These are phyloP conservation scores for Manis pentadactyla DNA, from an alignment of 2,797 vertebrate genomes.

Conservation along the genomic window DNA sequence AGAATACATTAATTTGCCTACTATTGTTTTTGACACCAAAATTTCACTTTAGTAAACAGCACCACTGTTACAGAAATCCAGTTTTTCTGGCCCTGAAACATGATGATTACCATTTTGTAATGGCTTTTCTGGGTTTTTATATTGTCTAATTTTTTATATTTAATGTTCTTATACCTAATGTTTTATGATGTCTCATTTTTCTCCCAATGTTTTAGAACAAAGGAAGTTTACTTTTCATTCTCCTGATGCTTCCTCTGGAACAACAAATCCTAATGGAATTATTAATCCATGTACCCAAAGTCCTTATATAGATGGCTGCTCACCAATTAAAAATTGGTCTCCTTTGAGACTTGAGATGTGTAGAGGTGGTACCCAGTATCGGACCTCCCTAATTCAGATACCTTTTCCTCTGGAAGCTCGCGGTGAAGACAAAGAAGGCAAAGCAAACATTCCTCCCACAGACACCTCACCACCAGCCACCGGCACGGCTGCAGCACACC, in stretches of 20 bases:
- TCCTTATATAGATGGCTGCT: conserved; percentile 96
- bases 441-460: conserved; percentile 81
- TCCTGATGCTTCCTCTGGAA: conserved; percentile 87
- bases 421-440: conserved; percentile 87
- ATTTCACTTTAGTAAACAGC: conserved; percentile 19
- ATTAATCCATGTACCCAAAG: conserved; percentile 87
- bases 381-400: conserved; percentile 87
- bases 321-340: conserved; percentile 94
- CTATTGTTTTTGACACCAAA: background rate
- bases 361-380: conserved; percentile 84
- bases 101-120: background rate
- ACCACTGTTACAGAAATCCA: background rate
- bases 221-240: conserved; percentile 89
- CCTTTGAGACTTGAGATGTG: conserved; percentile 88
- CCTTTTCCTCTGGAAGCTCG: conserved; percentile 90
- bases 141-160: too few species aligned
- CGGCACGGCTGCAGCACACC: conserved; percentile 81
- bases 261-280: conserved; percentile 84
- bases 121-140: background rate
- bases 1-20: background rate
- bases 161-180: too few species aligned
- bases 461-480: conserved; percentile 78
- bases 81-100: background rate
- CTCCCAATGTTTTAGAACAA: conserved; percentile 85
- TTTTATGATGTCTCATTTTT: conserved; percentile 40